These are phyloP conservation scores for Laothoe populi DNA, from an alignment of 2,888 invertebrate genomes.

Conservation along the genomic window DNA sequence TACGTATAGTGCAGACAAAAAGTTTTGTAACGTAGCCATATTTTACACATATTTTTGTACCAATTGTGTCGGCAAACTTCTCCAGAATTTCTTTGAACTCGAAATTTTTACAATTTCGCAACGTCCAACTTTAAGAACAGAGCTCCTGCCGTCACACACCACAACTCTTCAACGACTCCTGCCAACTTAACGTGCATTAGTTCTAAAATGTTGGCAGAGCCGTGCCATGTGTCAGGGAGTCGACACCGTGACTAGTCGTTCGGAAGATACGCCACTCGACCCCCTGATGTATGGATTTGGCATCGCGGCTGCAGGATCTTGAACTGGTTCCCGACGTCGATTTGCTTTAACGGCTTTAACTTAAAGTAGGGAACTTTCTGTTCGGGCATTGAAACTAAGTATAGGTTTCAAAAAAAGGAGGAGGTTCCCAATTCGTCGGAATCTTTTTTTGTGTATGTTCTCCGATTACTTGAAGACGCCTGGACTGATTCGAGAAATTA, in stretches of 20 bases:
- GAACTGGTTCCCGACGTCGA: neutral
- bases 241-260: slow-evolving; percentile 62
- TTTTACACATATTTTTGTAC: too few species aligned
- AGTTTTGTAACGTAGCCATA: too few species aligned
- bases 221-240: slow-evolving; percentile 62
- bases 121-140: neutral
- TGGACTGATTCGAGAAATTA: too few species aligned
- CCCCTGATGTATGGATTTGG: slow-evolving; percentile 66
- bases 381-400: neutral
- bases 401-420: neutral
- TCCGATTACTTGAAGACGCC: too few species aligned
- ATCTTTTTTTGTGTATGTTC: too few species aligned
- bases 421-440: too few species aligned
- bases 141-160: neutral
- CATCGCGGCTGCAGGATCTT: slow-evolving; percentile 30
- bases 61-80: too few species aligned
- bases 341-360: neutral
- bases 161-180: neutral
- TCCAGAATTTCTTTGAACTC: too few species aligned
- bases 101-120: neutral
- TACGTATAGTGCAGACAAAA: too few species aligned
- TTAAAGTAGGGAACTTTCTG: neutral
- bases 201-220: slow-evolving; percentile 58
- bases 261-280: slow-evolving; percentile 67
- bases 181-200: slow-evolving; percentile 40